phyloP scores from a whole-genome alignment of 1,140 invertebrate genomes.

The Scylla paramamosain region DNA sequence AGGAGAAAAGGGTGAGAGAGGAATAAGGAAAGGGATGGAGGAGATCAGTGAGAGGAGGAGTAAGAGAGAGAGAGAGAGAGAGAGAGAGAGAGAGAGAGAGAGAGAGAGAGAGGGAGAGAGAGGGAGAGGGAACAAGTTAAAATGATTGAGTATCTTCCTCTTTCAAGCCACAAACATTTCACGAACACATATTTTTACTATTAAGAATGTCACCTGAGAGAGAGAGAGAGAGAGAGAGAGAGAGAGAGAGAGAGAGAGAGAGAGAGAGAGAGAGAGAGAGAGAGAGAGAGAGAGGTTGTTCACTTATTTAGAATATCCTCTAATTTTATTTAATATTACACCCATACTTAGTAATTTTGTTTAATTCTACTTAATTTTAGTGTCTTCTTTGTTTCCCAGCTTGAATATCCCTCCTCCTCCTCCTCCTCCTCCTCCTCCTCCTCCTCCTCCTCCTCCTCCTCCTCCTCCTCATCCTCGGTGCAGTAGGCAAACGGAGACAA shows the following conservation, averaged over 20 bases:
- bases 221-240: too few relatives aligned
- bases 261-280: too few relatives aligned
- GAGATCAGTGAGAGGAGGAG: not conserved
- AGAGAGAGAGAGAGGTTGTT: too few relatives aligned
- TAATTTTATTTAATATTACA: too few relatives aligned
- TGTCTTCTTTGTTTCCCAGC: too few relatives aligned
- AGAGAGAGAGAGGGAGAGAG: not conserved
- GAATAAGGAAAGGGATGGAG: not conserved
- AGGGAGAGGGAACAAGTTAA: not conserved
- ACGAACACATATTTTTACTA: not conserved
- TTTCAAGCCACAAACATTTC: not conserved
- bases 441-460: slow-evolving; percentile 36
- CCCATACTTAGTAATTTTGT: too few relatives aligned
- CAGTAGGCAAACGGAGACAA: too few relatives aligned
- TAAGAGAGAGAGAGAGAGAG: not conserved
- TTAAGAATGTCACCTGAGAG: not conserved
- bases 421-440: too few relatives aligned
- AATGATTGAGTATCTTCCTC: not conserved
- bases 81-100: not conserved
- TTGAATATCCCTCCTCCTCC: too few relatives aligned
- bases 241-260: too few relatives aligned
- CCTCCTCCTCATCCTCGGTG: slow-evolving; percentile 3
- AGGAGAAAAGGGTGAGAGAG: not conserved
- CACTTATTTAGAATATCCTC: too few relatives aligned
- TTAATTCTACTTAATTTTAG: too few relatives aligned